phyloP scores from a whole-genome alignment of 2,797 vertebrate genomes.

The Gambusia yucatana region DNA sequence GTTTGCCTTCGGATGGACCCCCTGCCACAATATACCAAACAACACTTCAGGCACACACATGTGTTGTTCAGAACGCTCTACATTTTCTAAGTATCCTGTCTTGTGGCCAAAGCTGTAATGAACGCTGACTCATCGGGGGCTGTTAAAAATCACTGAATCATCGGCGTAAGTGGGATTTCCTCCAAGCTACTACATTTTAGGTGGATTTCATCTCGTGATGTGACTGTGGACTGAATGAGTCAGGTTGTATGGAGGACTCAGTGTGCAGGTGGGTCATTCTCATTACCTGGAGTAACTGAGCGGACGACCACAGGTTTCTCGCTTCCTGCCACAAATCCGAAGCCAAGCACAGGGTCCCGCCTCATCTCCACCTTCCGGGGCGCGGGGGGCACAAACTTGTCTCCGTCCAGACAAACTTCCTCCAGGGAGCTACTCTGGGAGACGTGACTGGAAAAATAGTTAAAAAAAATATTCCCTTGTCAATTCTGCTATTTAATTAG shows the following conservation, averaged over 20 bases:
- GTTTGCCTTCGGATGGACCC: slow-evolving; percentile 96
- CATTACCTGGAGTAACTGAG: slow-evolving; percentile 96
- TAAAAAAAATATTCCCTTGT: background rate
- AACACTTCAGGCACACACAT: slow-evolving; percentile 36
- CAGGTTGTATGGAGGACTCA: slow-evolving; percentile 32
- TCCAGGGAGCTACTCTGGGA: slow-evolving; percentile 92
- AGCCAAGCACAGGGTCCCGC: slow-evolving; percentile 97
- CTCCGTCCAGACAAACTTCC: slow-evolving; percentile 92
- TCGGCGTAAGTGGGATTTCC: slow-evolving; percentile 34
- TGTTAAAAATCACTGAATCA: slow-evolving; percentile 65
- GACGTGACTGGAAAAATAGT: slow-evolving; percentile 84
- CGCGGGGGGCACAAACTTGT: slow-evolving; percentile 90
- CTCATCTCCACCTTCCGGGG: slow-evolving; percentile 98
- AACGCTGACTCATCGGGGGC: slow-evolving; percentile 49
- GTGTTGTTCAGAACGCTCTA: slow-evolving; percentile 17
- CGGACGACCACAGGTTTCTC: slow-evolving; percentile 98
- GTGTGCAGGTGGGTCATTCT: slow-evolving; percentile 19
- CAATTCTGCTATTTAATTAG: background rate
- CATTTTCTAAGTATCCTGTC: slow-evolving; percentile 27
- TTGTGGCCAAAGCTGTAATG: slow-evolving; percentile 42
- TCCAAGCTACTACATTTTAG: slow-evolving; percentile 32
- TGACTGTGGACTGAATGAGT: slow-evolving; percentile 42
- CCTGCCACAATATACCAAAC: slow-evolving; percentile 76
- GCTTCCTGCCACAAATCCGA: slow-evolving; percentile 98
- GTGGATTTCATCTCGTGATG: slow-evolving; percentile 41